Base-by-base conservation (phyloP, 2,888 invertebrate genomes). In the Spicauda simplicius region DNA sequence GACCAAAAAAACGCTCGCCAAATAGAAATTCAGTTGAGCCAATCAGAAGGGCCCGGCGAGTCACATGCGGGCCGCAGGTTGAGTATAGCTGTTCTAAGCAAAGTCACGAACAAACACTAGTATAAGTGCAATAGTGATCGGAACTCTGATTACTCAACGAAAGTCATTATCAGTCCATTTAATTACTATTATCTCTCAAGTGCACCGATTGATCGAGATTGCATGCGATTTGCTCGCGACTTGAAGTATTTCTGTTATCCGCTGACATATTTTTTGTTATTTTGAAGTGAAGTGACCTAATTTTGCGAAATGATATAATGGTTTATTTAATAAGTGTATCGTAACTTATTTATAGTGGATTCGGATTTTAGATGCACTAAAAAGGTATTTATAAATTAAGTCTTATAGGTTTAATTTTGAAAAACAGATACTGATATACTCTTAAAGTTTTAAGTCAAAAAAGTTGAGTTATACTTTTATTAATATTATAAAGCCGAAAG, bases 161-260 rank as follows among this genome's bases (percentile, higher is more conserved):
- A 61, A 48, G 12, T 61, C 52, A 61, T 61, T 61, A 61, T 33
- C 33, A 25, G n/a, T 25, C 20, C 19, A 52, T 16, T 52, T 61
- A 61, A 61, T 61, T 52, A 37, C 19, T 19, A 52, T 60, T 60
- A 61, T 61, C 60, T 61, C 33, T 58, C 20, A 54, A 54, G 54
- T 30, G n/a, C 25, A 16, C 11, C 5, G 33, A 61, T 54, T n/a
- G 52, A 30, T 18, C 14, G 12, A 30, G 59, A 50, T 59, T 37
- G 56, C 18, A 37, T 30, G 2, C 18, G 4, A 56, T 53, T 30
- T 8, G 33, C n/a, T 14, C 30, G 25, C 37, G 33, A 18, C 18
- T 25, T 25, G 25, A n/a, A 20, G 5, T 11, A 16, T 25, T 20
- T 30, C 16, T 14, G 30, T 10, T 41, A 41, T 33, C 41, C 10